Evolutionary conservation across 2,797 vertebrate species (phyloP).

Genomic region (Pangasius djambal): DNA sequence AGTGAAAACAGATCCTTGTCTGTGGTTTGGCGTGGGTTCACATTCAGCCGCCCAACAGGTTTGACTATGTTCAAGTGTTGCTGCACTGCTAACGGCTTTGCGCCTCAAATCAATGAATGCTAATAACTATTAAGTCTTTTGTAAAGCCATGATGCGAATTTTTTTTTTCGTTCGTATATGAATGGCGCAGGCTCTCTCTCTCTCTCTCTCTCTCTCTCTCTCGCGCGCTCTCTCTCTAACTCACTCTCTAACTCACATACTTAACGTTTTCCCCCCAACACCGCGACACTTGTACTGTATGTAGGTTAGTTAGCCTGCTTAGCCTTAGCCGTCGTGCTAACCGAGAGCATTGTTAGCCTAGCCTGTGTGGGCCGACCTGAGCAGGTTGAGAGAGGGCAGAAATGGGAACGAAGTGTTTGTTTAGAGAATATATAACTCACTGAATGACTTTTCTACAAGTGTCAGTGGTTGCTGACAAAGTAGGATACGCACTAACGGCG

Average conservation of each 20-base stretch:
- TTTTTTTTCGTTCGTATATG: too few species aligned
- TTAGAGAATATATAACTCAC: not conserved
- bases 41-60: slow-evolving; percentile 44
- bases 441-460: too few species aligned
- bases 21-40: not conserved
- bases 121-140: not conserved
- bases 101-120: slow-evolving; percentile 1
- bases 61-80: slow-evolving; percentile 23
- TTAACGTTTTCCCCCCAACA: not conserved
- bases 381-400: not conserved
- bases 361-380: slow-evolving; percentile 21
- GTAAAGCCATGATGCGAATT: not conserved
- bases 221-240: not conserved
- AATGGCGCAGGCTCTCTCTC: not conserved
- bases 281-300: slow-evolving; percentile 3
- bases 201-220: not conserved
- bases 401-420: not conserved
- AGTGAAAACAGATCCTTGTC: not conserved
- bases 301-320: not conserved
- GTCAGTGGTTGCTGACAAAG: not conserved
- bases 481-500: not conserved
- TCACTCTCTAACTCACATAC: not conserved
- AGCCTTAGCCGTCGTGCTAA: slow-evolving; percentile 39
- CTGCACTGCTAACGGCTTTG: not conserved
- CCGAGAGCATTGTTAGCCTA: slow-evolving; percentile 38